phyloP scores from a whole-genome alignment of 1,140 invertebrate genomes.

The Metopolophium dirhodum region DNA sequence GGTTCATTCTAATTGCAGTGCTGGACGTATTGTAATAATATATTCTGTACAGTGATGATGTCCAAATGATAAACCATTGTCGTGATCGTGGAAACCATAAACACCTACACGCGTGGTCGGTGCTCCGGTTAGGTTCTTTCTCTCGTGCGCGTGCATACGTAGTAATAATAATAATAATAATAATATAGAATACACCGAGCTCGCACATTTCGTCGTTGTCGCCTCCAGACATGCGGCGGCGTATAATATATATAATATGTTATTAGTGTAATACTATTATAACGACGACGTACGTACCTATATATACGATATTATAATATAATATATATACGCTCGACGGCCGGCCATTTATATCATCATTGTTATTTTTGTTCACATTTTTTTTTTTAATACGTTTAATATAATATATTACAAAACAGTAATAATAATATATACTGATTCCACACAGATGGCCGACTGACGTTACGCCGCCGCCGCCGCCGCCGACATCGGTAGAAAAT shows the following conservation, averaged over 20 bases:
- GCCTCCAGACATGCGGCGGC: neutral
- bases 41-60: neutral
- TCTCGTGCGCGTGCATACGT: neutral
- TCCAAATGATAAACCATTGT: constrained; percentile 35
- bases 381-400: neutral
- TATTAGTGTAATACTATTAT: constrained; percentile 23
- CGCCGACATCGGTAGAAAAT: neutral
- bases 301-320: neutral
- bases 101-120: constrained; percentile 19
- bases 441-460: neutral
- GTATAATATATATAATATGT: neutral
- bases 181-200: neutral
- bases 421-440: too few species aligned
- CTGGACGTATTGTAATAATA: neutral
- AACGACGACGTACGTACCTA: neutral
- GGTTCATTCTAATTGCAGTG: constrained; percentile 3
- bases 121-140: constrained; percentile 22
- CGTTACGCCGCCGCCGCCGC: neutral
- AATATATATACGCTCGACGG: neutral
- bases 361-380: neutral
- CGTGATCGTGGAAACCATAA: constrained; percentile 30
- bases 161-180: constrained; percentile 14
- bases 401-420: too few species aligned
- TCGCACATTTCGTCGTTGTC: constrained; percentile 30
- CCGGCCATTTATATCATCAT: neutral